Conservation (phyloP, 2,113 vertebrate genomes). For the Phocoena sinus region DNA sequence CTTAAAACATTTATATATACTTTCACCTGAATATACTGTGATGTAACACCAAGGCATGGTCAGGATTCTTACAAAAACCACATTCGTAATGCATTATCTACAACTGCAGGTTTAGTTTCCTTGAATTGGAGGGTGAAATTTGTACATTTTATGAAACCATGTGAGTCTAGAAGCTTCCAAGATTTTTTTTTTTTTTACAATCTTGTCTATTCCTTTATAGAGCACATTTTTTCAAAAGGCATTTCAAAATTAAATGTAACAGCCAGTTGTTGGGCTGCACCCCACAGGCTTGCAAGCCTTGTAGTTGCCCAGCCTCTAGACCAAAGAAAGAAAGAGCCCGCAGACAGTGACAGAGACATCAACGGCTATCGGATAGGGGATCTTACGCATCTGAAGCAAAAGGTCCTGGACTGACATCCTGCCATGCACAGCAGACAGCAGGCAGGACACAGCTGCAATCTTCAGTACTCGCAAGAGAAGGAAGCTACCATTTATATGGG, state of each 20-base stretch:
- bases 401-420: background rate
- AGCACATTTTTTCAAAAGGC: background rate
- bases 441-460: background rate
- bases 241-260: slow-evolving; percentile 4
- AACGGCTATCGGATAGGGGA: background rate
- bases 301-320: background rate
- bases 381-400: background rate
- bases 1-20: background rate
- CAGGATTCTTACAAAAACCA: background rate
- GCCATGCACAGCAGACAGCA: background rate
- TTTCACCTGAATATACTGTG: background rate
- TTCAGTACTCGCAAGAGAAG: background rate
- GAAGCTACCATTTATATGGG: background rate
- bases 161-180: background rate
- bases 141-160: background rate
- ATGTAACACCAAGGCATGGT: background rate
- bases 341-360: background rate
- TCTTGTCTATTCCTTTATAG: background rate
- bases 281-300: background rate
- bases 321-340: background rate
- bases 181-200: background rate
- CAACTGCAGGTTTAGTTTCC: background rate
- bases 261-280: background rate
- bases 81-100: background rate
- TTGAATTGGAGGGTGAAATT: background rate